phyloP scores from a whole-genome alignment of 2,797 vertebrate genomes.

The Enoplosus armatus region DNA sequence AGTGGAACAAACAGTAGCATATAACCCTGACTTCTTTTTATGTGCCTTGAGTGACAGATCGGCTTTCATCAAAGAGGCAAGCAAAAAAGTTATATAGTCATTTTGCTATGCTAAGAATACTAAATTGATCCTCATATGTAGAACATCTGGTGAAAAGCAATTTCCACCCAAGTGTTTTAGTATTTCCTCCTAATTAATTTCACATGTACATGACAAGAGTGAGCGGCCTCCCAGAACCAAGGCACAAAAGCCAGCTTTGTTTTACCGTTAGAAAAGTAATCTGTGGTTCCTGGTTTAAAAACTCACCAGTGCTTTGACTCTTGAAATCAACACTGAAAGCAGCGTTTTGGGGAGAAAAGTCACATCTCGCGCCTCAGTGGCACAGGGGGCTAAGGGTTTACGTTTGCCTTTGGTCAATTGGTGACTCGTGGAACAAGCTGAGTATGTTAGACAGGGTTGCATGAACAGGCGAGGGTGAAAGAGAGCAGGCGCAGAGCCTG shows the following conservation, averaged over 20 bases:
- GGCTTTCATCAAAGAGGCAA: slow-evolving; percentile 86
- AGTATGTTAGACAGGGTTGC: slow-evolving; percentile 54
- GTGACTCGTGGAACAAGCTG: slow-evolving; percentile 46
- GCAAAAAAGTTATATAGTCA: slow-evolving; percentile 79
- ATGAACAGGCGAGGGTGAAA: slow-evolving; percentile 51
- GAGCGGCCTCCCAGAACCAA: slow-evolving; percentile 86
- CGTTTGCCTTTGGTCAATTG: slow-evolving; percentile 55
- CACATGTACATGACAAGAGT: slow-evolving; percentile 89
- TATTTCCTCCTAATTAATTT: slow-evolving; percentile 92
- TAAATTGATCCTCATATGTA: slow-evolving; percentile 88
- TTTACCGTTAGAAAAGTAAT: slow-evolving; percentile 78
- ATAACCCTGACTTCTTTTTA: slow-evolving; percentile 80
- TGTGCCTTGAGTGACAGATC: slow-evolving; percentile 86
- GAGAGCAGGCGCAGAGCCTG: slow-evolving; percentile 50
- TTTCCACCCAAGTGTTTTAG: slow-evolving; percentile 91
- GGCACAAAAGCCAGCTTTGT: slow-evolving; percentile 89
- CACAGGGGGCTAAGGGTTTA: slow-evolving; percentile 53
- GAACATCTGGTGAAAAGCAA: slow-evolving; percentile 90
- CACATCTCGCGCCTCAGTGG: slow-evolving; percentile 65
- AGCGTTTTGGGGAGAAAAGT: slow-evolving; percentile 69
- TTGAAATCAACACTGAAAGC: slow-evolving; percentile 74
- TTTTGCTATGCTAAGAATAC: slow-evolving; percentile 83
- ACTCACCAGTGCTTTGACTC: slow-evolving; percentile 60
- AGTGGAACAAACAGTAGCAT: slow-evolving; percentile 89
- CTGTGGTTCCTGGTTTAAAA: slow-evolving; percentile 80